Evolutionary conservation across 2,888 invertebrate genomes (phyloP).

Genomic region (Polydesmus complanatus): DNA sequence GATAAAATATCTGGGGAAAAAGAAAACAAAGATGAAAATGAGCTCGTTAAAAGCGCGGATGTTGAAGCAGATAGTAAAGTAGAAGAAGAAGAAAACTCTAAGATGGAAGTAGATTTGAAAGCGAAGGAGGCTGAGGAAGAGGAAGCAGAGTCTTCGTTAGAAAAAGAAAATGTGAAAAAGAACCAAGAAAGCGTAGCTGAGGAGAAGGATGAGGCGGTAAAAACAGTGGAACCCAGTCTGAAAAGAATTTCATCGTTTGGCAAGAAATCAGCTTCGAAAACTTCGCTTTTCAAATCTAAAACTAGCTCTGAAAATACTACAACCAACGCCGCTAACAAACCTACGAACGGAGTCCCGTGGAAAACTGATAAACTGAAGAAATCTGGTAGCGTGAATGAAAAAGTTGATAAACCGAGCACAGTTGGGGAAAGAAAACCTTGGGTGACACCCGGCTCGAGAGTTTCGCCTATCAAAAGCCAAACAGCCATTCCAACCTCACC

Average conservation of each 20-base stretch:
- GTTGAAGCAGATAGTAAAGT: conserved; percentile 20
- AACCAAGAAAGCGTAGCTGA: background rate
- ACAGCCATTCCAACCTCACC: conserved; percentile 9
- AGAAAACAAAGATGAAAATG: conserved; percentile 20
- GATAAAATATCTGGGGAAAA: background rate
- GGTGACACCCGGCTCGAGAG: background rate
- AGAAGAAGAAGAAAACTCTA: conserved; percentile 23
- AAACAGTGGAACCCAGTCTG: background rate
- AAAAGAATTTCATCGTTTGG: background rate
- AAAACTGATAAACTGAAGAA: conserved; percentile 45
- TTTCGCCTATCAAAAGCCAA: background rate
- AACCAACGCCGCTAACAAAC: conserved; percentile 26
- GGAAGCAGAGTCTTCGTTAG: too few species aligned
- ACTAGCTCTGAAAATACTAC: background rate
- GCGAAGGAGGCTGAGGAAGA: conserved; percentile 8
- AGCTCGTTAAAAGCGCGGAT: conserved; percentile 5
- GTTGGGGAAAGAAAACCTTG: background rate
- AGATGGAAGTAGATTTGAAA: conserved; percentile 20
- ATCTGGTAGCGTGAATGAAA: conserved; percentile 25
- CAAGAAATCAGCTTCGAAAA: background rate
- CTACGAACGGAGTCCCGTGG: conserved; percentile 44
- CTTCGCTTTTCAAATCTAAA: background rate
- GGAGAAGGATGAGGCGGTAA: background rate
- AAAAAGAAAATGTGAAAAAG: background rate
- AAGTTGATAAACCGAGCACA: conserved; percentile 18